phyloP scores from a whole-genome alignment of 2,888 invertebrate genomes.

The Elysia crispata region DNA sequence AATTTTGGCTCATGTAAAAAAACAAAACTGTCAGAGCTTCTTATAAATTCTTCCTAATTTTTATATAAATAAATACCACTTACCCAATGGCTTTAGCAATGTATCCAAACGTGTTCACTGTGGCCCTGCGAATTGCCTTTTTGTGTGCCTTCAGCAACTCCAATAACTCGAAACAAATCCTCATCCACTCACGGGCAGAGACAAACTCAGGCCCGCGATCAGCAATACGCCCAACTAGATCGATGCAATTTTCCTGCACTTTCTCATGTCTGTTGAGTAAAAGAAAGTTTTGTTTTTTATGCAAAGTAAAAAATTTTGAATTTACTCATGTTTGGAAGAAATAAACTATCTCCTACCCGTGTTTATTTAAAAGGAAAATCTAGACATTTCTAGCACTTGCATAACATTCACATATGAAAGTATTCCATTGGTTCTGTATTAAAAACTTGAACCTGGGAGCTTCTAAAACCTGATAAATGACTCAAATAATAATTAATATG shows the following conservation, averaged over 20 bases:
- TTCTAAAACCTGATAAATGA: too few relatives aligned
- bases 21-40: too few relatives aligned
- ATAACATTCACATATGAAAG: too few relatives aligned
- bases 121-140: conserved; percentile 98
- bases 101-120: conserved; percentile 99
- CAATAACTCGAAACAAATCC: conserved; percentile 98
- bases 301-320: background rate
- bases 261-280: conserved; percentile 80
- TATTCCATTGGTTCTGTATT: too few relatives aligned
- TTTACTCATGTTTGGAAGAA: too few relatives aligned
- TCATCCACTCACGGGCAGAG: conserved; percentile 99
- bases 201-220: conserved; percentile 99
- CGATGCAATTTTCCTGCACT: conserved; percentile 99
- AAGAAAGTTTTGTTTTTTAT: background rate
- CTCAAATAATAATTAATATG: too few relatives aligned
- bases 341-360: too few relatives aligned
- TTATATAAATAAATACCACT: conserved; percentile 61
- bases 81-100: conserved; percentile 99
- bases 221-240: conserved; percentile 98
- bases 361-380: too few relatives aligned
- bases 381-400: too few relatives aligned
- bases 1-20: too few relatives aligned
- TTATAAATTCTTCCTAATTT: too few relatives aligned
- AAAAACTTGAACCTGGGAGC: too few relatives aligned
- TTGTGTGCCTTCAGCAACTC: conserved; percentile 99